Percentiles rank a stretch among this genome's conserved stretches.
Evolutionary conservation across 2,888 invertebrate species (phyloP).

Genomic region (Deilephila porcellus): DNA sequence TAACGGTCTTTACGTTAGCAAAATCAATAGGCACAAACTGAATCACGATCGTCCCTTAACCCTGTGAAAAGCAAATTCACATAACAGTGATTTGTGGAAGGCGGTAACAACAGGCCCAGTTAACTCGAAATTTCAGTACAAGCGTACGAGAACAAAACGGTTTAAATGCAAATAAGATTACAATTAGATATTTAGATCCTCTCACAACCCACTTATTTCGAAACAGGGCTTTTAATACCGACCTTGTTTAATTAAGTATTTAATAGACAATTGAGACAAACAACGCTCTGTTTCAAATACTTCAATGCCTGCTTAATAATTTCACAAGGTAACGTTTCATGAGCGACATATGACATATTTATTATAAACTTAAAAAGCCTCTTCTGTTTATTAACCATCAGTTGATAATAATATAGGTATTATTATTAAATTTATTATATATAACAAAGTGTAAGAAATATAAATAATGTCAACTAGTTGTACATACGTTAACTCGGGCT

Average conservation of each 20-base stretch:
- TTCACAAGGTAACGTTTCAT: not conserved
- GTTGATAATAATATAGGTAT: too few species aligned
- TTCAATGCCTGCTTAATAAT: not conserved
- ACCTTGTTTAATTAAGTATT: constrained; percentile 56
- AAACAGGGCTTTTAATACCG: constrained; percentile 60
- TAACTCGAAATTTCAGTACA: constrained; percentile 50
- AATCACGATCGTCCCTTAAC: constrained; percentile 28
- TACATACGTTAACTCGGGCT: not conserved
- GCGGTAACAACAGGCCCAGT: constrained; percentile 43
- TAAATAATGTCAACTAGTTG: too few species aligned
- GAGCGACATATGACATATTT: not conserved
- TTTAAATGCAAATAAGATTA: constrained; percentile 71
- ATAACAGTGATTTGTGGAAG: constrained; percentile 46
- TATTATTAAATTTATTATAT: too few species aligned
- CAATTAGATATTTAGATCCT: constrained; percentile 68
- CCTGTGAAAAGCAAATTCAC: constrained; percentile 49
- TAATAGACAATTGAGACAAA: constrained; percentile 41
- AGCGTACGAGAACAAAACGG: constrained; percentile 54
- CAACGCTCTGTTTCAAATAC: not conserved
- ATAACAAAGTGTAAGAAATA: too few species aligned
- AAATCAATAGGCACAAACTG: constrained; percentile 9
- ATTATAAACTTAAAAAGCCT: too few species aligned
- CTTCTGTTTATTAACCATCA: too few species aligned
- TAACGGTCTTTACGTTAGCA: not conserved
- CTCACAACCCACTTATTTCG: constrained; percentile 58